Evolutionary conservation across 2,888 invertebrate species (phyloP), one percentile per base, ranked within the genome.

Genomic region (Reticulitermes lucifugus): DNA sequence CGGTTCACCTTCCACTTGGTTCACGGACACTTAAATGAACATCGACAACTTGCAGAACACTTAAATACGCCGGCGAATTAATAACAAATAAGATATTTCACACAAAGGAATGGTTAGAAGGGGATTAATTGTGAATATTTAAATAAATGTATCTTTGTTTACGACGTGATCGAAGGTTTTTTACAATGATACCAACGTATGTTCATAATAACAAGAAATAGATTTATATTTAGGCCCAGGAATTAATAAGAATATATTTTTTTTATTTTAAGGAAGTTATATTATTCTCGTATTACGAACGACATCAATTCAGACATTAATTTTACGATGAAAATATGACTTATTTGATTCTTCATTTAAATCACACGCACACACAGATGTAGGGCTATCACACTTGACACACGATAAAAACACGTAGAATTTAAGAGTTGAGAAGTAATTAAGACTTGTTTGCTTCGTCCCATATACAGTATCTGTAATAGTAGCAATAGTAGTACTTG

Each of bases 151-250:
- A 73, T 73, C 2, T 7, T 6, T 73, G 0, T 41, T 29, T 73
- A 73, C 29, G 4, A 21, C 0, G 25, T 46, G 5, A 25, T n/a
- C 65, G 25, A 14, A 65, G 65, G n/a, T 65, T 4, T 25, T 77
- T 77, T 77, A 77, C 77, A 77, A 12, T 9, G 77, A 18, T 29
- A 41, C 18, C 41, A 73, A 73, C n/a, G 9, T 73, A 41, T 46
- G 35, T 46, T 2, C 4, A n/a, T 51, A 9, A 9, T 51, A 77
- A 65, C 65, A 25, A 25, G 25, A 10, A 65, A 77, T 41, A n/a
- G 41, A 77, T 77, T 77, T 77, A 77, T 77, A 46, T 77, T 77
- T 77, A 77, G 77, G 77, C 77, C 77, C 18, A 43, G 35, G 14
- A 77, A 77, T 77, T 77, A 46, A 77, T 43, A 77, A 21, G 41